Conservation (phyloP, 2,113 vertebrate species). For the Trichechus manatus region DNA sequence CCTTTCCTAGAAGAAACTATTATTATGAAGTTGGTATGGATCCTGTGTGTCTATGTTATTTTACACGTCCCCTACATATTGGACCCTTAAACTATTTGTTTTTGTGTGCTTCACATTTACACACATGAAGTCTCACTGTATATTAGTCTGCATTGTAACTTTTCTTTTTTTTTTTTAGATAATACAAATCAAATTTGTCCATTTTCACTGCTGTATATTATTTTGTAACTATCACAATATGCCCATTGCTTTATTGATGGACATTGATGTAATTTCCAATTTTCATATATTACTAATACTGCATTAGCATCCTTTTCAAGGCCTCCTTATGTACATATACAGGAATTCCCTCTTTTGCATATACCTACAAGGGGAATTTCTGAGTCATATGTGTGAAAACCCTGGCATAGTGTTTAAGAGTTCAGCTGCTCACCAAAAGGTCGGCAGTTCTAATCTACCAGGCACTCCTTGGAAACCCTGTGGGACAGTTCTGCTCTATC, state of each 20-base stretch:
- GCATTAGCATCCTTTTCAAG: neutral
- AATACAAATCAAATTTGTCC: neutral
- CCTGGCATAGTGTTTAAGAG: no score
- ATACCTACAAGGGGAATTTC: neutral
- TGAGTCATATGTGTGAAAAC: neutral
- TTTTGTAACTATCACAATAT: neutral
- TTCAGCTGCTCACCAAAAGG: no score
- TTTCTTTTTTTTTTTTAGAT: neutral
- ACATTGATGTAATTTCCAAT: neutral
- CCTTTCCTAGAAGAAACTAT: neutral
- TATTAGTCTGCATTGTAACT: neutral
- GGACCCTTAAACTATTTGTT: neutral
- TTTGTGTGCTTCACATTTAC: neutral
- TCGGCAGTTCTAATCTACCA: no score
- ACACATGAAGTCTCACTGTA: neutral
- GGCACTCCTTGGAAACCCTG: no score
- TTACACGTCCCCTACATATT: neutral
- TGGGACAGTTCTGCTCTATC: no score
- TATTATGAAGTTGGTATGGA: neutral
- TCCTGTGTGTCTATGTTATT: neutral
- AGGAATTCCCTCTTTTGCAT: neutral
- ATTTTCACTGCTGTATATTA: neutral
- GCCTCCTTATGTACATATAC: rapidly evolving
- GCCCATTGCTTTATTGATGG: neutral
- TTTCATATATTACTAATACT: neutral